A percentile compares a stretch with the other conserved stretches of the same genome.
These are phyloP conservation scores for Carcharodon carcharias DNA, from an alignment of 2,797 vertebrate species.

Conservation along the genomic window DNA sequence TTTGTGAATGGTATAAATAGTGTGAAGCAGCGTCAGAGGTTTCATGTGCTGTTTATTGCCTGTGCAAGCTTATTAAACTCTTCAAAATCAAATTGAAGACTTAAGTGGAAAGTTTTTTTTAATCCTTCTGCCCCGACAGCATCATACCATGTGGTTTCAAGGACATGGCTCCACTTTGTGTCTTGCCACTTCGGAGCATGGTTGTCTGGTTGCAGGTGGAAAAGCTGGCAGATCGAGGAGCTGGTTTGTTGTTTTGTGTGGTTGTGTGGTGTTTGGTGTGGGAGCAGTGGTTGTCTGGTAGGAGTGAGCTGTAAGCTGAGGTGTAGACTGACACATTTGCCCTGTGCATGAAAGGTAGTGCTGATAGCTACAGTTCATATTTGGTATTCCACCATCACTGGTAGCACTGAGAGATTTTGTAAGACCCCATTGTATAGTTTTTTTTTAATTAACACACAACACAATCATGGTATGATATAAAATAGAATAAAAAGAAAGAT, in stretches of 20 bases:
- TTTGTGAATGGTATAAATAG: background rate
- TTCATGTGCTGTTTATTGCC: background rate
- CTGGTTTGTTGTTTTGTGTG: conserved; percentile 8
- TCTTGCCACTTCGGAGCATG: background rate
- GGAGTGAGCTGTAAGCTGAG: background rate
- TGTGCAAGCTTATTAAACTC: background rate
- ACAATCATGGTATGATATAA: background rate
- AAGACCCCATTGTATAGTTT: background rate
- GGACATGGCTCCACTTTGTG: background rate
- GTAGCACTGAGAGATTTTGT: background rate
- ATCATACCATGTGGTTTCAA: background rate
- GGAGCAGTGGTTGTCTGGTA: conserved; percentile 6
- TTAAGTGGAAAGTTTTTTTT: background rate
- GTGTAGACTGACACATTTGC: background rate
- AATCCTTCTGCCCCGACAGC: background rate
- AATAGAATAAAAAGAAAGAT: background rate
- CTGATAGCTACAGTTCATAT: background rate
- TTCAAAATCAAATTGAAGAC: background rate
- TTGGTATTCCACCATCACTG: background rate
- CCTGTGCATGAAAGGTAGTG: background rate
- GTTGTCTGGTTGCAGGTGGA: background rate
- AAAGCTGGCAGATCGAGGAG: background rate
- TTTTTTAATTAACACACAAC: background rate
- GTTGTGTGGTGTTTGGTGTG: background rate
- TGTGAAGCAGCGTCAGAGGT: background rate